Conservation (phyloP, 2,888 invertebrate genomes). For the Lepidonotus clava region DNA sequence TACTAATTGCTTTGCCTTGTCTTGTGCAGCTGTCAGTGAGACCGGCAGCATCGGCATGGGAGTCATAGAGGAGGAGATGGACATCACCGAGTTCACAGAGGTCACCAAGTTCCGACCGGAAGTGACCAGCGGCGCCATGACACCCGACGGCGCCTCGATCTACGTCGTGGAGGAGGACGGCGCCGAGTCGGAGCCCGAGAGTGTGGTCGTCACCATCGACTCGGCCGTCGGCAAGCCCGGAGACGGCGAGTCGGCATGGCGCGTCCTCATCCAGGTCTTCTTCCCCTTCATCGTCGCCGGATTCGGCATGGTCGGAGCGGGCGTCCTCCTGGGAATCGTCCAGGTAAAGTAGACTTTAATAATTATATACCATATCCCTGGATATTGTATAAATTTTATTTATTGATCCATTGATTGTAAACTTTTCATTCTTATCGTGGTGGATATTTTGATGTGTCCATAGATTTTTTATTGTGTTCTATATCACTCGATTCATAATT, state of each 20-base stretch:
- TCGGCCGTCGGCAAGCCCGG: conserved; percentile 25
- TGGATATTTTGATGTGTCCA: too few relatives aligned
- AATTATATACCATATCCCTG: too few relatives aligned
- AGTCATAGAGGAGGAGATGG: conserved; percentile 34
- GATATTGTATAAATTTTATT: too few relatives aligned
- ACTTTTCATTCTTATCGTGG: too few relatives aligned
- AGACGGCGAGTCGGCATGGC: conserved; percentile 61
- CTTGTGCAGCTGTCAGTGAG: conserved; percentile 33
- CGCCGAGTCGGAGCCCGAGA: conserved; percentile 40
- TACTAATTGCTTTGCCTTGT: too few relatives aligned
- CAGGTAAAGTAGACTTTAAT: too few relatives aligned
- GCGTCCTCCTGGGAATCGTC: conserved; percentile 90
- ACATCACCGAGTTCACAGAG: conserved; percentile 38
- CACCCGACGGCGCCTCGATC: neutral
- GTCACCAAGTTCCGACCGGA: conserved; percentile 24
- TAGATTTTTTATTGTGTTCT: neutral
- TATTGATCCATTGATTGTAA: too few relatives aligned
- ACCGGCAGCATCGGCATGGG: conserved; percentile 48
- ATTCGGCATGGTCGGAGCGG: conserved; percentile 94
- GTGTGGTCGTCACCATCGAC: conserved; percentile 21
- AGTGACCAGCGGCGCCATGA: neutral
- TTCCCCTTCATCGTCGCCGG: conserved; percentile 93
- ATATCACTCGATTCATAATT: too few relatives aligned
- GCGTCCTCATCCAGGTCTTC: conserved; percentile 84
- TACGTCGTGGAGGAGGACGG: conserved; percentile 16